Percentiles rank a stretch among this genome's conserved stretches.
These are phyloP conservation scores for Hirtodrosophila histrioides DNA, from an alignment of 2,888 invertebrate genomes.

Conservation along the genomic window DNA sequence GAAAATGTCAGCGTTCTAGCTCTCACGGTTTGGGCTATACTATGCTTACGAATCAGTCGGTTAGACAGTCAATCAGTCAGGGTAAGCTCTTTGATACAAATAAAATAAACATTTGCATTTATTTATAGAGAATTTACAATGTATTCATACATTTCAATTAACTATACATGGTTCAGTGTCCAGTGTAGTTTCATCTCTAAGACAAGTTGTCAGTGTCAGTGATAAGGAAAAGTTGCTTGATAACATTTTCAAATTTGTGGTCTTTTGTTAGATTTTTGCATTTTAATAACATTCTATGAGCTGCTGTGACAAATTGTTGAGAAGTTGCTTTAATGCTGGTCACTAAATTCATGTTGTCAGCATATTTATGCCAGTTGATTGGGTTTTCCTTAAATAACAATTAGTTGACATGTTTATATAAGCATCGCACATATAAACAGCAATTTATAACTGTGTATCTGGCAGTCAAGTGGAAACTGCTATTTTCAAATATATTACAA, in stretches of 20 bases:
- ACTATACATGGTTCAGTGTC: too few relatives aligned
- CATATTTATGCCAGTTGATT: constrained; percentile 24
- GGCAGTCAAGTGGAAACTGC: neutral
- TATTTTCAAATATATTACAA: constrained; percentile 1
- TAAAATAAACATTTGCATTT: too few relatives aligned
- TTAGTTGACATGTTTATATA: neutral
- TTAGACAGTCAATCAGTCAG: too few relatives aligned
- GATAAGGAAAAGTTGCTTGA: constrained; percentile 3
- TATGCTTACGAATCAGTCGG: too few relatives aligned
- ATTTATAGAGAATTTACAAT: too few relatives aligned
- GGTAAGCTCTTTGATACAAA: too few relatives aligned
- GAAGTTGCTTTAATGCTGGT: neutral
- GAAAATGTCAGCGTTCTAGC: too few relatives aligned
- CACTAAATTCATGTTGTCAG: neutral
- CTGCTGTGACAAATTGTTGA: constrained; percentile 14
- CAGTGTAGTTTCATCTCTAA: neutral
- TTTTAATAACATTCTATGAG: constrained; percentile 7
- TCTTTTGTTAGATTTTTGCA: neutral
- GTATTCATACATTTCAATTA: too few relatives aligned
- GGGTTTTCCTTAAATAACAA: neutral
- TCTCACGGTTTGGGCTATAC: too few relatives aligned
- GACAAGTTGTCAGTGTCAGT: neutral
- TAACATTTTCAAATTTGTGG: neutral
- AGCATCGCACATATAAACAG: neutral
- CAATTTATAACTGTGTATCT: neutral